These are phyloP conservation scores for Pangasius macronema DNA, from an alignment of 2,797 vertebrate species.

Conservation along the genomic window DNA sequence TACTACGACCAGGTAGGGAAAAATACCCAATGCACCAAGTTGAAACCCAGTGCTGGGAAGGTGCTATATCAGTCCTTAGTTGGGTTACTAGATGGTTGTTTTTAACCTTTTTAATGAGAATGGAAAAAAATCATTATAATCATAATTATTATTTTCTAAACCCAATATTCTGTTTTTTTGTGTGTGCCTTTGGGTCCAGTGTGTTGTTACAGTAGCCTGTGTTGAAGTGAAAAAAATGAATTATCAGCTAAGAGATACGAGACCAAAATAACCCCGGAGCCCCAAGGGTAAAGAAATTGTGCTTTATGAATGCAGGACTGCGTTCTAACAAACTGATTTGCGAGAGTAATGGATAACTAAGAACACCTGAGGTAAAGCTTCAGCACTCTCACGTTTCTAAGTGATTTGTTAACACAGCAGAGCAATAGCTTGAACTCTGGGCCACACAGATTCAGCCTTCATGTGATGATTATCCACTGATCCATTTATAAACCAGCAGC, in stretches of 20 bases:
- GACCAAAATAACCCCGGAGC: neutral
- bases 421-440: neutral
- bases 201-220: neutral
- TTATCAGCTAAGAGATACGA: neutral
- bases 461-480: neutral
- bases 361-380: conserved; percentile 14
- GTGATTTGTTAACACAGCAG: neutral
- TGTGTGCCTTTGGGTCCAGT: neutral
- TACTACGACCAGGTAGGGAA: neutral
- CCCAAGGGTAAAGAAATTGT: neutral
- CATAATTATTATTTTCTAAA: neutral
- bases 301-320: neutral
- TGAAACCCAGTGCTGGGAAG: no score
- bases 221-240: neutral
- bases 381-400: neutral
- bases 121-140: neutral
- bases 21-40: no score
- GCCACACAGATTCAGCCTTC: neutral
- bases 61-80: no score
- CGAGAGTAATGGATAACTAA: conserved; percentile 15
- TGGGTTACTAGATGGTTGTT: neutral
- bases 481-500: neutral
- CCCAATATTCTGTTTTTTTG: neutral
- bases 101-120: neutral
- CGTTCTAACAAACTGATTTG: conserved; percentile 14